Conservation (phyloP, 2,888 invertebrate species). For the Clivina fossor region DNA sequence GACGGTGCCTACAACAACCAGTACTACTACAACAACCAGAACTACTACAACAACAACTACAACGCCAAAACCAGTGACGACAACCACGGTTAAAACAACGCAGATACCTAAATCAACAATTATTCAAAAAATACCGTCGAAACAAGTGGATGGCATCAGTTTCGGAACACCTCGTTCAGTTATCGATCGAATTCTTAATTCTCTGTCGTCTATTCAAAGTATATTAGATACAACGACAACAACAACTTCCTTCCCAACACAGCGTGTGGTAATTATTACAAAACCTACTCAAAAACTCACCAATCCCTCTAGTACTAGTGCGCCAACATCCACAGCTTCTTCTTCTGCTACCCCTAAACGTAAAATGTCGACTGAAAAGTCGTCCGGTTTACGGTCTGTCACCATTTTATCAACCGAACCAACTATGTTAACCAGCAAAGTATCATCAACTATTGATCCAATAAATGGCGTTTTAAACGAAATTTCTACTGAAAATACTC, state of each 20-base stretch:
- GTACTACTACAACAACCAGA: constrained; percentile 30
- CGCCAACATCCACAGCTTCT: constrained; percentile 18
- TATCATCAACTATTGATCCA: constrained; percentile 41
- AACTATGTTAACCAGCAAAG: constrained; percentile 31
- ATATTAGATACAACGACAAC: constrained; percentile 44
- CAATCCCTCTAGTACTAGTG: constrained; percentile 42
- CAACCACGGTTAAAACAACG: constrained; percentile 33
- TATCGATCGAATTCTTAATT: constrained; percentile 52
- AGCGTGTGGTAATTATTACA: constrained; percentile 38
- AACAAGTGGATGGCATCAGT: constrained; percentile 43
- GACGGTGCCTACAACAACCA: constrained; percentile 33
- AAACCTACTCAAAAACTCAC: constrained; percentile 44
- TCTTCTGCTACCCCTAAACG: constrained; percentile 24
- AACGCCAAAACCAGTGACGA: constrained; percentile 47
- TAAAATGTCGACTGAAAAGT: constrained; percentile 28
- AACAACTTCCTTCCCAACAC: constrained; percentile 41
- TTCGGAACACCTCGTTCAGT: constrained; percentile 43
- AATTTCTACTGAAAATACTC: constrained; percentile 47
- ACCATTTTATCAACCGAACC: constrained; percentile 25
- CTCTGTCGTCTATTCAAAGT: constrained; percentile 50
- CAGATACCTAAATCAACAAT: constrained; percentile 48
- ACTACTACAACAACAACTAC: constrained; percentile 43
- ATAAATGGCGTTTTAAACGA: constrained; percentile 47
- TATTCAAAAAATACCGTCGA: constrained; percentile 50
- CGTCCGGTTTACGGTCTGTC: constrained; percentile 14